Evolutionary conservation across 1,140 invertebrate genomes (phyloP), one percentile per base, ranked within the genome.

Genomic region (Drosophila navojoa): DNA sequence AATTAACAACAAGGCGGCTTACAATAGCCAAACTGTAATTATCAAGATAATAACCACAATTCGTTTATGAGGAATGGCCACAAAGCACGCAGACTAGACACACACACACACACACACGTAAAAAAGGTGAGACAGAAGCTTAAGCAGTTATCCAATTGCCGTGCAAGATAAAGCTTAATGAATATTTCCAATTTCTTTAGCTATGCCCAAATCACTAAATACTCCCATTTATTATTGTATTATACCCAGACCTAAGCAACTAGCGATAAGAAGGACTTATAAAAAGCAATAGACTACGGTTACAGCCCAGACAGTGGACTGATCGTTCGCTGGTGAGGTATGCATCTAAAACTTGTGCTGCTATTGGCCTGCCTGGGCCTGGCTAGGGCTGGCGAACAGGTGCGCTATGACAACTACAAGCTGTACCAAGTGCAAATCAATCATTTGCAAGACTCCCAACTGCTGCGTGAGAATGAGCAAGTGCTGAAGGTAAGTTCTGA

Each of bases 381-480:
- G 13, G 44, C 0, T 22, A 22, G 19, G 19, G 3, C 19, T 2
- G 19, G 2, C 19, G 29, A 78, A 0, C 57, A 71, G 64, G 69
- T 91, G 27, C 80, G 84, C n/a, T 91, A 90, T 57, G 90, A 91
- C 40, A 78, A 90, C 40, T 91, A 79, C 40, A 90, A 74, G 15
- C 73, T 91, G 0, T 91, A 91, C 53, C 69, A 82, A 50, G 73
- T 90, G 19, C 54, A 54, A 15, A 63, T 91, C 15, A 53, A 87
- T 5, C 40, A 71, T 32, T 2, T 32, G 13, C 35, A 76, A 25
- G 81, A 91, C 19, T 70, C 61, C 2, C 19, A 74, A 44, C 35
- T 79, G 50, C 47, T 91, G 6, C 71, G 47, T 15, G 38, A 27
- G 0, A 19, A 79, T 3, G 79, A 81, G 15, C 74, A 15, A 7